Evolutionary conservation across 2,888 invertebrate species (phyloP).

Genomic region (Athalia rosae): DNA sequence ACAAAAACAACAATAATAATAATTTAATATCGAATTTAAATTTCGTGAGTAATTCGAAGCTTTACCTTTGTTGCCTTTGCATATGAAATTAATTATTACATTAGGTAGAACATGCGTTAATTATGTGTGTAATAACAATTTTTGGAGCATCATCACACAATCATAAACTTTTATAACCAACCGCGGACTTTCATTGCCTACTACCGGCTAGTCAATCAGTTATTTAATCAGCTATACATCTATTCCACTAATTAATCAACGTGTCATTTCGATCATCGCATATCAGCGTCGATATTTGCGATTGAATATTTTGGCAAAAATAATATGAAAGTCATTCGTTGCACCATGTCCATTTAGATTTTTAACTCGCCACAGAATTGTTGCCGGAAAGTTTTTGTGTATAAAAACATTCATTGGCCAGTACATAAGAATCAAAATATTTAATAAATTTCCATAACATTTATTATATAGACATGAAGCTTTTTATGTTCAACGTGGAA

Average conservation of each 20-base stretch:
- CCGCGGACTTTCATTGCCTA: background rate
- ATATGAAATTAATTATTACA: conserved; percentile 49
- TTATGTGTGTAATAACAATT: conserved; percentile 51
- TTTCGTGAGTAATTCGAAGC: conserved; percentile 32
- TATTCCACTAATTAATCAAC: background rate
- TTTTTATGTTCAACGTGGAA: too few species aligned
- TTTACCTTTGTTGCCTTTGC: conserved; percentile 57
- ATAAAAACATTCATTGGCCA: background rate
- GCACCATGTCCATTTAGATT: too few species aligned
- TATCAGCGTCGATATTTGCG: too few species aligned
- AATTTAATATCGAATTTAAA: conserved; percentile 16
- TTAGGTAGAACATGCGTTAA: conserved; percentile 49
- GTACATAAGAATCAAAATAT: background rate
- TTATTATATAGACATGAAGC: too few species aligned
- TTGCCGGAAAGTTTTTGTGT: background rate
- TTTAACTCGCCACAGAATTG: too few species aligned
- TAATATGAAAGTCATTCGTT: too few species aligned
- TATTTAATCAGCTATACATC: conserved; percentile 11
- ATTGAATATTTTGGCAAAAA: too few species aligned
- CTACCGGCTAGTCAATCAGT: background rate
- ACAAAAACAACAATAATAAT: background rate
- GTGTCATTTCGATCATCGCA: too few species aligned
- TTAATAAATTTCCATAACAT: background rate
- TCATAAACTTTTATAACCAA: conserved; percentile 23
- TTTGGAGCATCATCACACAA: conserved; percentile 28